phyloP scores from a whole-genome alignment of 2,888 invertebrate species.

The Standfussiana lucernea region DNA sequence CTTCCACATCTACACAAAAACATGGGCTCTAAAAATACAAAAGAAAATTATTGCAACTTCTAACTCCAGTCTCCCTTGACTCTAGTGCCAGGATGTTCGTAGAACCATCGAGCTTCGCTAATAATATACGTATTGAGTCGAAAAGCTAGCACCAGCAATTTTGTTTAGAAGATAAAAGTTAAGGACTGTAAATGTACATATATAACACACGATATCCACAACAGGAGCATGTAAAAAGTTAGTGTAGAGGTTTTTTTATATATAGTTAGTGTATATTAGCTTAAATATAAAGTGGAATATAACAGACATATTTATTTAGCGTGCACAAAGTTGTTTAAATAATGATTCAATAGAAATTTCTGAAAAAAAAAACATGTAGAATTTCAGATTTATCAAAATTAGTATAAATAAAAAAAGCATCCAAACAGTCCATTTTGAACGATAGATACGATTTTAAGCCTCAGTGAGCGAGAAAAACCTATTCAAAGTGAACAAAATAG shows the following conservation, averaged over 20 bases:
- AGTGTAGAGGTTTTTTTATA: not conserved
- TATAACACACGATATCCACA: not conserved
- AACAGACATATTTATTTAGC: too few relatives aligned
- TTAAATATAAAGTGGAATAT: not conserved
- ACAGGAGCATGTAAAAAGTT: not conserved
- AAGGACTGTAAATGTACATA: constrained; percentile 1
- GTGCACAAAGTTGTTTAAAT: too few relatives aligned
- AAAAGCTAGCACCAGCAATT: not conserved
- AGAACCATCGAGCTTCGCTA: not conserved
- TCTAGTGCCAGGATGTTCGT: not conserved
- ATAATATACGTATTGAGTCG: not conserved
- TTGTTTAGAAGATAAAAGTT: constrained; percentile 14
- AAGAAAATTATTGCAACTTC: not conserved
- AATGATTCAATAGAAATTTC: too few relatives aligned
- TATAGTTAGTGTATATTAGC: not conserved
- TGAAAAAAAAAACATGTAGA: too few relatives aligned
- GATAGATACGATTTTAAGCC: not conserved
- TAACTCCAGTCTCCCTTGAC: not conserved
- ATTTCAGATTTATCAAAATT: not conserved
- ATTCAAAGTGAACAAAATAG: not conserved
- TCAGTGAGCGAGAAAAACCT: not conserved
- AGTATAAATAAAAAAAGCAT: not conserved
- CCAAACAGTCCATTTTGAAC: not conserved
- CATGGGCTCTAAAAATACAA: not conserved
- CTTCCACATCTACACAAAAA: not conserved